phyloP scores from a whole-genome alignment of 2,113 vertebrate species.

The Crotalus viridis region DNA sequence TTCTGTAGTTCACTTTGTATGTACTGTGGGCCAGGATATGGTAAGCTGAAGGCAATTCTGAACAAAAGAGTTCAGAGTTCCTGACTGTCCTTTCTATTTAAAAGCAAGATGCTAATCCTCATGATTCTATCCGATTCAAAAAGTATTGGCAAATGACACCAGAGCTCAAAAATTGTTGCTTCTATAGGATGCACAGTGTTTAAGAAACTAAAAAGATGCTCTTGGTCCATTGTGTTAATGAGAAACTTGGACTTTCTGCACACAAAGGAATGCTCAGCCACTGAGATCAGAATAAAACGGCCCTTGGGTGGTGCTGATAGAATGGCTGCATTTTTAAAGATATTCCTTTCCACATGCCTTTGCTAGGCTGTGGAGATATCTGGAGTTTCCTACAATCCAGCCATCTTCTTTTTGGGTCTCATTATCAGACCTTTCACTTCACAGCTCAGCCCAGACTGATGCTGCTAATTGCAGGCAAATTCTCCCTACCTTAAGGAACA shows the following conservation, averaged over 20 bases:
- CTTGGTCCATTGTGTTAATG: background rate
- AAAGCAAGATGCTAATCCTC: background rate
- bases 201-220: background rate
- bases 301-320: background rate
- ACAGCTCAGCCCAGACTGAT: background rate
- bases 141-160: background rate
- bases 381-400: background rate
- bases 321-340: background rate
- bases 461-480: background rate
- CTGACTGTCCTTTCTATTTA: background rate
- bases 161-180: background rate
- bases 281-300: background rate
- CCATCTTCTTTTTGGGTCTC: background rate
- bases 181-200: background rate
- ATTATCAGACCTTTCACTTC: background rate
- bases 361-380: background rate
- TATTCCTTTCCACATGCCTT: background rate
- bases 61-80: background rate
- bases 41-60: background rate
- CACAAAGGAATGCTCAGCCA: background rate
- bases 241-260: background rate
- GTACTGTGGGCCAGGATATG: background rate
- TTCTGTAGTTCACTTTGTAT: background rate
- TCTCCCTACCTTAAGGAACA: background rate
- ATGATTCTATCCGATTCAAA: background rate